A percentile compares a stretch with the other conserved stretches of the same genome.
Conservation (phyloP, 2,113 vertebrate genomes). For the Camelus dromedarius region DNA sequence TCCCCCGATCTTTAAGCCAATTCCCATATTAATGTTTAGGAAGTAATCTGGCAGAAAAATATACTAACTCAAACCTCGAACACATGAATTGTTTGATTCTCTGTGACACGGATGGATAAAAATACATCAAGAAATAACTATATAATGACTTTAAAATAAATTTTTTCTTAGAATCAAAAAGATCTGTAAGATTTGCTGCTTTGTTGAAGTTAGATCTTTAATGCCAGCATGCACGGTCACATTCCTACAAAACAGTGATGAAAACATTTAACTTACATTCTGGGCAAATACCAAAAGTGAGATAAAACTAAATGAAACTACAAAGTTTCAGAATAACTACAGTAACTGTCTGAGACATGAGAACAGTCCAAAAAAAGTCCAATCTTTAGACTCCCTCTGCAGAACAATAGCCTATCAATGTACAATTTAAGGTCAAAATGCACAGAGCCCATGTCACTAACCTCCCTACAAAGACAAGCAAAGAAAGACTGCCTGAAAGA, state of each 20-base stretch:
- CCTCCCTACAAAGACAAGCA: not conserved
- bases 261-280: slow-evolving; percentile 65
- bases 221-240: slow-evolving; percentile 20
- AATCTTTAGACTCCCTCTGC: not conserved
- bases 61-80: slow-evolving; percentile 29
- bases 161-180: slow-evolving; percentile 41
- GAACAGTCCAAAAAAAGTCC: not conserved
- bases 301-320: slow-evolving; percentile 58
- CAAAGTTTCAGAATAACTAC: slow-evolving; percentile 63
- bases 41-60: slow-evolving; percentile 54
- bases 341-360: slow-evolving; percentile 43
- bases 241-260: slow-evolving; percentile 49
- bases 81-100: slow-evolving; percentile 34
- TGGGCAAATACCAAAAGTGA: slow-evolving; percentile 53
- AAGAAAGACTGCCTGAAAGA: not conserved
- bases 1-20: not conserved
- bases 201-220: slow-evolving; percentile 39
- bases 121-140: slow-evolving; percentile 35
- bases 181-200: slow-evolving; percentile 23
- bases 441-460: not conserved
- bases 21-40: slow-evolving; percentile 15
- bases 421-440: not conserved
- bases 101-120: slow-evolving; percentile 32
- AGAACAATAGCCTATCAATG: not conserved
- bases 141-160: slow-evolving; percentile 18